A percentile compares a stretch with the other conserved stretches of the same genome.
Conservation (phyloP, 2,113 vertebrate genomes). For the Albula goreensis region DNA sequence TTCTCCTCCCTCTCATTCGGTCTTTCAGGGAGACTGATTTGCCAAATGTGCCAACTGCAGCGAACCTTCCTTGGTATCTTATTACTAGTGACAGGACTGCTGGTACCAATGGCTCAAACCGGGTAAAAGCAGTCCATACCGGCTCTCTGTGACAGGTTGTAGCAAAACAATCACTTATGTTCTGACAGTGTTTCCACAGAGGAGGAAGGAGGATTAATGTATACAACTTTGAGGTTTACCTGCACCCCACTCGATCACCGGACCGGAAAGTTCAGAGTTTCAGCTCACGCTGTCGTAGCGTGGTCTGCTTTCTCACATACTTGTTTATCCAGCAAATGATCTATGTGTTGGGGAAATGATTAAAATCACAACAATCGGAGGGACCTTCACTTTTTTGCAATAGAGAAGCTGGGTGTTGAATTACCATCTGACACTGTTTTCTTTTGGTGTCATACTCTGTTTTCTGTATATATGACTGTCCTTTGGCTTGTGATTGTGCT, state of each 20-base stretch:
- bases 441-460: no score
- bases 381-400: background rate
- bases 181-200: background rate
- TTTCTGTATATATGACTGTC: no score
- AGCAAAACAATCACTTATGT: background rate
- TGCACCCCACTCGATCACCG: background rate
- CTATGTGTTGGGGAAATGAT: background rate
- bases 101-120: background rate
- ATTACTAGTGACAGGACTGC: background rate
- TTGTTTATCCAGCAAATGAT: background rate
- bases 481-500: no score
- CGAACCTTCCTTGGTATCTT: background rate
- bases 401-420: background rate
- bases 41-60: background rate
- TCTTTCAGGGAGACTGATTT: constrained; percentile 13
- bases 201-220: background rate
- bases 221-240: background rate
- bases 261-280: background rate
- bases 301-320: background rate
- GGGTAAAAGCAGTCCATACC: background rate
- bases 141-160: background rate
- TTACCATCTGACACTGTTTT: background rate
- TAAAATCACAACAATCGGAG: background rate
- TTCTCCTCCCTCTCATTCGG: background rate
- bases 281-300: background rate